Evolutionary conservation across 2,113 vertebrate genomes (phyloP).

Genomic region (Peromyscus leucopus): DNA sequence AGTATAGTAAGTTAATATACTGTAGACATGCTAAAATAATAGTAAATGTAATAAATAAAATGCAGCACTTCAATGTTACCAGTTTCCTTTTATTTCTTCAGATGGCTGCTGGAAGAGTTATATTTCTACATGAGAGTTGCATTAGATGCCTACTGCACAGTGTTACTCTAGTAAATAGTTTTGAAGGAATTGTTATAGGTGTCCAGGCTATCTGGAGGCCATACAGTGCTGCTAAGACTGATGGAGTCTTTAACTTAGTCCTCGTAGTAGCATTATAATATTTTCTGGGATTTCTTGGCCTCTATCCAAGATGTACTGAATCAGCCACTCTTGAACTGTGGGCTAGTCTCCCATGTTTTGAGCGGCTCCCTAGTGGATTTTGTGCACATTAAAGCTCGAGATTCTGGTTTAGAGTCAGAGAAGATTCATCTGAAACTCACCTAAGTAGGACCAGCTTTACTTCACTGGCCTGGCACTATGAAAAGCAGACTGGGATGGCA

Average conservation of each 20-base stretch:
- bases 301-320: background rate
- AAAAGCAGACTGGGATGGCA: background rate
- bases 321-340: background rate
- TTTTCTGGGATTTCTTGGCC: background rate
- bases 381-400: background rate
- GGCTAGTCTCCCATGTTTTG: background rate
- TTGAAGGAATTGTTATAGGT: constrained; percentile 7
- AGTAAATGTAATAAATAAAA: background rate
- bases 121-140: background rate
- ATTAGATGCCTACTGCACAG: background rate
- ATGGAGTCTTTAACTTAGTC: background rate
- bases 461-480: background rate
- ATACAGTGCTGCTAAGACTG: background rate
- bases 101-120: background rate
- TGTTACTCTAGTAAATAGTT: background rate
- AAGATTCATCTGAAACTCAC: background rate
- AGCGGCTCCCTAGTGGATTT: background rate
- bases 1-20: background rate
- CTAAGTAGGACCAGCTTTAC: background rate
- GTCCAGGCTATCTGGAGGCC: background rate
- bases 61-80: background rate
- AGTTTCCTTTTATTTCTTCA: constrained; percentile 1
- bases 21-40: background rate
- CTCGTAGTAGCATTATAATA: background rate
- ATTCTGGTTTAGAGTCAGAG: background rate